Evolutionary conservation across 2,797 vertebrate genomes (phyloP), one percentile per base, ranked within the genome.

Genomic region (Brachyrhaphis roseni): DNA sequence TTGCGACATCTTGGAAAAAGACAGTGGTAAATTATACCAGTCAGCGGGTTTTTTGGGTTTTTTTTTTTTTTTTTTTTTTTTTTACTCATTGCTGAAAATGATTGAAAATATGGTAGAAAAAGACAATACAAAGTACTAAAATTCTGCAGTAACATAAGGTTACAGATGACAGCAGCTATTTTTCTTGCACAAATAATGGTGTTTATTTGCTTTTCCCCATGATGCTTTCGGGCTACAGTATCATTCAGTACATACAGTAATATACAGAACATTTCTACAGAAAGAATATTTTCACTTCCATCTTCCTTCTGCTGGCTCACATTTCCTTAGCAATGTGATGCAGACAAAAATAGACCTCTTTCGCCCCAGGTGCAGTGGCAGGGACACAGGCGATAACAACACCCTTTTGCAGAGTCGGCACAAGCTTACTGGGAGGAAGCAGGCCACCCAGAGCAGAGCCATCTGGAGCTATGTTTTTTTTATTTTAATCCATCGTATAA

Each of bases 321-420:
- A 90, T 91, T 92, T 90, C 84, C 90, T 86, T 84, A 80, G 91
- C 82, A 77, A 86, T 90, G 82, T 78, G 76, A 88, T 81, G 78
- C 75, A 75, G 90, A 90, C 94, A 94, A 93, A 95, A 93, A 94
- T 93, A 94, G 87, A 82, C 66, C 77, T 20, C 39, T 59, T 74
- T 62, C 75, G 85, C 90, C 88, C 77, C 77, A 93, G 92, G 93
- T 92, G 88, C 88, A 80, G 81, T 78, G 77, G 79, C 87, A 87
- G 90, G 89, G 89, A 93, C 89, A 91, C 89, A 90, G 93, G 94
- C 91, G 93, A 93, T 91, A 94, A 90, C 88, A 90, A 90, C 91
- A 92, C 87, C 85, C 78, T 88, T 87, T 90, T 49, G 70, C 85
- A 77, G 80, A 88, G 82, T 80, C 72, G 74, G 84, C 89, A 88